These are phyloP conservation scores for Dastarcus helophoroides DNA, from an alignment of 2,888 invertebrate species.

Conservation along the genomic window DNA sequence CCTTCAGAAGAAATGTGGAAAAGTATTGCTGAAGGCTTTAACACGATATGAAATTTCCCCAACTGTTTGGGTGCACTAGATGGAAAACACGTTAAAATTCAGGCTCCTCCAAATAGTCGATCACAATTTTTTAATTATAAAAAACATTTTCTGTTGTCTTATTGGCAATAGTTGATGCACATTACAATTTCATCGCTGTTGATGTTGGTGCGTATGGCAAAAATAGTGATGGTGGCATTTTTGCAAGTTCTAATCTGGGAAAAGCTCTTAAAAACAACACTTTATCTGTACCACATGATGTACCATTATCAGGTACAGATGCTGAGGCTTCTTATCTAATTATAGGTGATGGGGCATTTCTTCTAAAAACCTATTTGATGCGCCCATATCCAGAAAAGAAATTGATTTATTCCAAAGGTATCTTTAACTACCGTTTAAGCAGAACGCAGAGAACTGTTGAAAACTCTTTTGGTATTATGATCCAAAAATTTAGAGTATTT, in stretches of 20 bases:
- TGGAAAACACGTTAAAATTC: conserved; percentile 20
- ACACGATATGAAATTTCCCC: conserved; percentile 16
- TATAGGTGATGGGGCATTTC: conserved; percentile 21
- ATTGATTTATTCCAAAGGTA: conserved; percentile 18
- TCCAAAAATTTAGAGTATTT: conserved; percentile 19
- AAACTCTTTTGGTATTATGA: conserved; percentile 21
- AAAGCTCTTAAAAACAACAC: not conserved
- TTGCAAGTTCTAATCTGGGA: conserved; percentile 17
- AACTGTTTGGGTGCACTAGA: too few relatives aligned
- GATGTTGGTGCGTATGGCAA: conserved; percentile 23
- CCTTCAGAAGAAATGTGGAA: conserved; percentile 12
- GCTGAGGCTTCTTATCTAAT: conserved; percentile 17
- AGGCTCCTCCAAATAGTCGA: conserved; percentile 16
- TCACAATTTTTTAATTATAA: conserved; percentile 20
- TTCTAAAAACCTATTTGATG: conserved; percentile 16
- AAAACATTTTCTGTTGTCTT: conserved; percentile 18
- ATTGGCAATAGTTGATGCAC: conserved; percentile 20
- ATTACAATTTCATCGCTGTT: conserved; percentile 21
- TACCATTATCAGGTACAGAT: conserved; percentile 8
- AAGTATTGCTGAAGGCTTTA: conserved; percentile 12
- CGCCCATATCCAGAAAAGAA: conserved; percentile 20
- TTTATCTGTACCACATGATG: not conserved
- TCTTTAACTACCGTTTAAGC: conserved; percentile 26
- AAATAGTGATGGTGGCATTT: conserved; percentile 23
- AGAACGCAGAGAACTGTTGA: conserved; percentile 25